Evolutionary conservation across 1,140 invertebrate species (phyloP), one percentile per base, ranked within the genome.

Genomic region (Sycophila sp.): DNA sequence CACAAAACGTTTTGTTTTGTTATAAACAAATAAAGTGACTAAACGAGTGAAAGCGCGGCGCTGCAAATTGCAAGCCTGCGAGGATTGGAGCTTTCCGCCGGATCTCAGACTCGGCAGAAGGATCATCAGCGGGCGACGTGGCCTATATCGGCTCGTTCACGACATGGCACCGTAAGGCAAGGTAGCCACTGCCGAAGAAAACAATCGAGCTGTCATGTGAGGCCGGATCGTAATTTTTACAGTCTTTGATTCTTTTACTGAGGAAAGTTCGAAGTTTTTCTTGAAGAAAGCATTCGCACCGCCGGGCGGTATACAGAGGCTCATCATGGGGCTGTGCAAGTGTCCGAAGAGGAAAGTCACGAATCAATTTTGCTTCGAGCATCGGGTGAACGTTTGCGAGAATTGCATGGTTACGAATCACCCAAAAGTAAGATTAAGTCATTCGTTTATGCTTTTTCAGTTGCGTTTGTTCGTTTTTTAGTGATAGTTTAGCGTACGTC

Each of bases 291-390:
- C 19, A 8, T 47, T 22, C n/a, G 42, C 19, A 10, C 8, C 19
- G 13, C 11, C 17, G 2, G 8, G 17, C 2, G 2, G 42, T 47
- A 22, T 22, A 22, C 42, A 8, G 17, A 17, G 42, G 42, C 19
- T n/a, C 28, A 66, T 47, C 36, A 99, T 99, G 97, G 97, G 97
- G 51, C 88, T 99, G 24, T 99, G 97, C 87, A 99, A 99, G 84
- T 99, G 98, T 87, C 96, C 97, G 13, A 98, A 98, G 86, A 89
- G 94, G 78, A 93, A 93, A 89, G 96, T 99, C 28, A 99, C 97
- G 53, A 98, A 97, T 87, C 93, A 98, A 81, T 99, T 99, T 89
- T 99, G 98, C 88, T 99, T 98, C 85, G 96, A 98, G 86, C 98
- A 99, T 83, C 87, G 96, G 78, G 97, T 99, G 2, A 99, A 99